These are phyloP conservation scores for Melangyna quadrimaculata DNA, from an alignment of 2,888 invertebrate species.

Conservation along the genomic window DNA sequence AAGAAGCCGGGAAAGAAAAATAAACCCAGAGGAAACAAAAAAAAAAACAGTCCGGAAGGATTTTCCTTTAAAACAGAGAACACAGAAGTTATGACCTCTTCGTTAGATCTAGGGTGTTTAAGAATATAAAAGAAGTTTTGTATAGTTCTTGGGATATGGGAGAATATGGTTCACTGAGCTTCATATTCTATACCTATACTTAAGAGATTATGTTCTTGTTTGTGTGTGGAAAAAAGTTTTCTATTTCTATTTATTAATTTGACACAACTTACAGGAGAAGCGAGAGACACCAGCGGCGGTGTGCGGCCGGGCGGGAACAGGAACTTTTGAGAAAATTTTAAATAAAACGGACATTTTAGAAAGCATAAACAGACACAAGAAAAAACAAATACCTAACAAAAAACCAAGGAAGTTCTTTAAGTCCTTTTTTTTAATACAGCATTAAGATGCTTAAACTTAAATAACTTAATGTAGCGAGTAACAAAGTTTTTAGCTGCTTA, in stretches of 20 bases:
- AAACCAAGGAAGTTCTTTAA: constrained; percentile 21
- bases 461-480: constrained; percentile 62
- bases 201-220: constrained; percentile 4
- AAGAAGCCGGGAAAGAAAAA: constrained; percentile 1
- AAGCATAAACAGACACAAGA: background rate
- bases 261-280: constrained; percentile 36
- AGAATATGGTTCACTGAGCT: background rate
- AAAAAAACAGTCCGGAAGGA: constrained; percentile 13
- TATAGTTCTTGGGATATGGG: background rate
- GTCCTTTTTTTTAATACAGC: constrained; percentile 23
- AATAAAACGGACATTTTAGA: constrained; percentile 46
- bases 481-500: constrained; percentile 41
- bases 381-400: background rate
- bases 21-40: background rate
- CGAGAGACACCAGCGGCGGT: background rate
- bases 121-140: constrained; percentile 1
- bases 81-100: constrained; percentile 35
- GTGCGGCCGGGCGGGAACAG: background rate
- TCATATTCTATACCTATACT: background rate
- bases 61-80: constrained; percentile 15
- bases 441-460: constrained; percentile 61
- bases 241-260: constrained; percentile 63
- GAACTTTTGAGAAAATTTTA: constrained; percentile 30
- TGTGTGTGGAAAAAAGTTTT: constrained; percentile 52
- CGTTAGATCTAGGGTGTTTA: background rate